A percentile compares a stretch with the other conserved stretches of the same genome.
These are phyloP conservation scores for Rhodinocichla rosea DNA, from an alignment of 2,113 vertebrate species.

Conservation along the genomic window DNA sequence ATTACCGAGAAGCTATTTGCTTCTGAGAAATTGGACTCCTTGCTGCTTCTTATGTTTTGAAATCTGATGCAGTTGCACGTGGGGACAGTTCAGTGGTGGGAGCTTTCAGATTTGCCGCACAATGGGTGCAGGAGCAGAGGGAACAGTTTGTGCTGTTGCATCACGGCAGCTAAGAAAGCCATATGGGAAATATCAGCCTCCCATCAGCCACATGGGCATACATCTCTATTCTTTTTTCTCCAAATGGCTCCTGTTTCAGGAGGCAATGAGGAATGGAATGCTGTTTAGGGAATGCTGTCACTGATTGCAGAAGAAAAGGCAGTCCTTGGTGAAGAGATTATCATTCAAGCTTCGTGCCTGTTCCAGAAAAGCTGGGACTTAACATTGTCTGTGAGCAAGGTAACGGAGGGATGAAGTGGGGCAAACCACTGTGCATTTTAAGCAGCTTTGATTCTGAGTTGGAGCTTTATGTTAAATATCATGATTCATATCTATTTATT, in stretches of 20 bases:
- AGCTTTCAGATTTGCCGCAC: neutral
- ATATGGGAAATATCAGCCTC: constrained; percentile 20
- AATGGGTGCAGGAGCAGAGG: neutral
- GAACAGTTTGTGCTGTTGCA: neutral
- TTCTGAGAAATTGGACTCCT: neutral
- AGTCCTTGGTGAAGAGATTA: neutral
- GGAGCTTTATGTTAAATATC: constrained; percentile 58
- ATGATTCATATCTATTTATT: constrained; percentile 70
- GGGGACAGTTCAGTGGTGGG: neutral
- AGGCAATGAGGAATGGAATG: neutral
- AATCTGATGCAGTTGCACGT: neutral
- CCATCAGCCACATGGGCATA: neutral
- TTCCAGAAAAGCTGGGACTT: neutral
- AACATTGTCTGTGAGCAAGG: neutral
- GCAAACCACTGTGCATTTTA: constrained; percentile 47
- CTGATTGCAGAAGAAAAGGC: neutral
- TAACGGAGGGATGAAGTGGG: neutral
- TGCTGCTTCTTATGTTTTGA: neutral
- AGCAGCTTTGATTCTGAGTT: constrained; percentile 39
- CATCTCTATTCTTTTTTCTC: neutral
- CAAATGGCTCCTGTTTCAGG: neutral
- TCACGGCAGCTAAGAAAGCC: constrained; percentile 17
- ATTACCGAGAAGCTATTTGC: neutral
- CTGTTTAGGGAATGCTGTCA: neutral
- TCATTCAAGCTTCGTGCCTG: neutral